phyloP scores from a whole-genome alignment of 2,888 invertebrate species.

The Epiblema foenella region DNA sequence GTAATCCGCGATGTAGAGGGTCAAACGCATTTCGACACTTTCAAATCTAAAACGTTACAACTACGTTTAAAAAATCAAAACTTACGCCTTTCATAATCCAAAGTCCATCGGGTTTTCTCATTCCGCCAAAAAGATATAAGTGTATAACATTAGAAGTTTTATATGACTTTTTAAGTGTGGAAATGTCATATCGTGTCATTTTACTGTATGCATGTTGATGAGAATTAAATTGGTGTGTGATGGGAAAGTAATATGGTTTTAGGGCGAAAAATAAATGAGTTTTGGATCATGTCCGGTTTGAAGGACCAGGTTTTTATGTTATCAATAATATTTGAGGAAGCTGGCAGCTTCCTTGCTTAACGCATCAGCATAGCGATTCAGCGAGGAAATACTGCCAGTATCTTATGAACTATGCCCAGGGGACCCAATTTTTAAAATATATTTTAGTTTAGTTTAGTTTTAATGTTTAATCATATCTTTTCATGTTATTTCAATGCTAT shows the following conservation, averaged over 20 bases:
- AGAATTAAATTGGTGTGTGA: slow-evolving; percentile 14
- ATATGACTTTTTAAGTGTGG: neutral
- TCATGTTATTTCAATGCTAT: no score
- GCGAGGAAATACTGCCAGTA: no score
- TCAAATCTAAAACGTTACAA: neutral
- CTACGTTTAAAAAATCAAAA: neutral
- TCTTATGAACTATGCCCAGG: no score
- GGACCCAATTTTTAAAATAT: no score
- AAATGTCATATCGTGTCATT: slow-evolving; percentile 3
- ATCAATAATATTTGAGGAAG: neutral
- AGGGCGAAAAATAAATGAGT: slow-evolving; percentile 8
- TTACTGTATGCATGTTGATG: slow-evolving; percentile 29
- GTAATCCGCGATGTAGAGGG: slow-evolving; percentile 10
- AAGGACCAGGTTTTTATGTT: neutral
- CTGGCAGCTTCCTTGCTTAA: no score
- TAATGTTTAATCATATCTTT: no score
- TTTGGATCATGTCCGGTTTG: neutral
- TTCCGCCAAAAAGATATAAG: neutral
- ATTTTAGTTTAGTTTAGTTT: no score
- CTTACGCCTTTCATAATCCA: neutral
- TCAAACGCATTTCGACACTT: neutral
- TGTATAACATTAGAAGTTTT: neutral
- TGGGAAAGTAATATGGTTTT: slow-evolving; percentile 24
- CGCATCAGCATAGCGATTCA: no score
- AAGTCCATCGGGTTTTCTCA: neutral